Percentiles rank a stretch among this genome's conserved stretches.
Evolutionary conservation across 2,888 invertebrate species (phyloP).

Genomic region (Agrilus mali): DNA sequence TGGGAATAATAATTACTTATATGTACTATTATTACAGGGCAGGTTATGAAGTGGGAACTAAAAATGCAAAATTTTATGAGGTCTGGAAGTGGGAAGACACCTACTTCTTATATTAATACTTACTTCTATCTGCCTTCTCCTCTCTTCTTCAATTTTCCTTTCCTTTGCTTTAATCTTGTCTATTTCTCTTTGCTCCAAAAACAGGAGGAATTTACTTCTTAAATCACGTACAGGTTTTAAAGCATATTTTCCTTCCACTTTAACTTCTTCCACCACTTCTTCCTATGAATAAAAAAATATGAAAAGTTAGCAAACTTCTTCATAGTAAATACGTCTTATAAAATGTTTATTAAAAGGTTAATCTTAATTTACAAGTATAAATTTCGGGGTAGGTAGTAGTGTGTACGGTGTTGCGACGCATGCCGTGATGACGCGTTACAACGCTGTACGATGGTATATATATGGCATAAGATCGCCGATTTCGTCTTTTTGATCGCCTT

Average conservation of each 20-base stretch:
- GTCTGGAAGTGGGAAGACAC: too few species aligned
- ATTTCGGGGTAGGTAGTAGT: too few species aligned
- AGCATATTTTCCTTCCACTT: conserved; percentile 34
- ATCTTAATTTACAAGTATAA: too few species aligned
- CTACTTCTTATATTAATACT: conserved; percentile 1
- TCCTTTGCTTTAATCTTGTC: conserved; percentile 25
- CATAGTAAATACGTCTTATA: background rate
- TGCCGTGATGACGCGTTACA: too few species aligned
- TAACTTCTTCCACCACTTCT: conserved; percentile 16
- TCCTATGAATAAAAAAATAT: conserved; percentile 12
- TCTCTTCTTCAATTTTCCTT: conserved; percentile 11
- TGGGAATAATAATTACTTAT: too few species aligned
- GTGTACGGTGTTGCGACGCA: too few species aligned
- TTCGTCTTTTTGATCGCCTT: too few species aligned
- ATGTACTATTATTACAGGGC: too few species aligned
- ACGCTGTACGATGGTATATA: too few species aligned
- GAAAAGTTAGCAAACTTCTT: background rate
- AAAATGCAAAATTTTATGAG: too few species aligned
- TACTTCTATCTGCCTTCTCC: conserved; percentile 12
- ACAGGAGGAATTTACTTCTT: conserved; percentile 42
- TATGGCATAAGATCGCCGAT: too few species aligned
- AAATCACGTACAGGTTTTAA: conserved; percentile 42
- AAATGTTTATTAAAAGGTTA: background rate
- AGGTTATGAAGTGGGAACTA: too few species aligned
- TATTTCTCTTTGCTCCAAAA: conserved; percentile 37